Evolutionary conservation across 2,888 invertebrate species (phyloP), one percentile per base, ranked within the genome.

Genomic region (Selenia dentaria): DNA sequence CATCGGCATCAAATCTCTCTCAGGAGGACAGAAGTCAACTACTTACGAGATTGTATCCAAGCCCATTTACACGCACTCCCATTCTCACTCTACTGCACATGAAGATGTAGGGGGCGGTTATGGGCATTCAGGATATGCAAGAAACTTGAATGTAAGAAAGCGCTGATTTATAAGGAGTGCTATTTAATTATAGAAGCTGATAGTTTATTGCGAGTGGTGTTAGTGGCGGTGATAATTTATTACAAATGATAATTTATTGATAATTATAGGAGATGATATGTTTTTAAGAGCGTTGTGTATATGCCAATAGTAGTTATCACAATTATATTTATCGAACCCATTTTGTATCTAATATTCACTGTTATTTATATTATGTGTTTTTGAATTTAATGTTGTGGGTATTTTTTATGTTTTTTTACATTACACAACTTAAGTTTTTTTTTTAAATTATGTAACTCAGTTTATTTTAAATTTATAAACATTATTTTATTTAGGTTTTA

Each of bases 41-140:
- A 96, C 96, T 0, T 96, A 96, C 70, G 96, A 96, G 82, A 95
- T 96, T 50, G 94, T 96, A 4, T 94, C 96, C 27, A 96, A 96
- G 61, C 96, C 96, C 0, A 90, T 96, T 0, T 96, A 96, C 73
- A 92, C 93, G 0, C 94, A 94, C 14, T 89, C 91, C 2, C 93
- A 93, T 44, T 87, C 91, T 0, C 93, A 93, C 39, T 93, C 93
- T 0, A 91, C 92, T 0, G 92, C 90, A 2, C 93, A 93, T 60
- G 93, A 93, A 50, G 93, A 93, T 40, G 91, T 83, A 0, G 92
- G 58, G 0, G 56, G 92, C 0, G 91, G 88, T 0, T 90, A 91
- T 27, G 92, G 91, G 0, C 92, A 91, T 66, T 91, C 92, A 0
- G 93, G 92, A 0, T 92, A 92, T 26, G 91, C 90, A 0, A 79